Evolutionary conservation across 2,113 vertebrate species (phyloP).

Genomic region (Chaetodon trifascialis): DNA sequence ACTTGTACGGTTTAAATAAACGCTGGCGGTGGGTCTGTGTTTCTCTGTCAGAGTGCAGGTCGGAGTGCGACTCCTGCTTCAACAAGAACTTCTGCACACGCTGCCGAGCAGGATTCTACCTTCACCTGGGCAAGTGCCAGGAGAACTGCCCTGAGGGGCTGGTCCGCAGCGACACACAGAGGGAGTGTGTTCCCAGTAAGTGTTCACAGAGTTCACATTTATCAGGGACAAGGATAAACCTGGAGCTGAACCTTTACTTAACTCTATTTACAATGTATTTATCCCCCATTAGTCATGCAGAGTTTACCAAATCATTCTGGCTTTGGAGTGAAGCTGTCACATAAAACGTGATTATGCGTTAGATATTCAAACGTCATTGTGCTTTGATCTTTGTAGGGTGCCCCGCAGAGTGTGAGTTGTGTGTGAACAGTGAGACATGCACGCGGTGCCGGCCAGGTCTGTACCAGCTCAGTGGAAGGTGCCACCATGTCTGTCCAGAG

Average conservation of each 20-base stretch:
- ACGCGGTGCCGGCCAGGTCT: conserved; percentile 92
- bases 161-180: conserved; percentile 90
- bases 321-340: background rate
- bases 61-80: conserved; percentile 99
- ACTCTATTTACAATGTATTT: background rate
- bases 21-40: conserved; percentile 65
- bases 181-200: conserved; percentile 90
- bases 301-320: background rate
- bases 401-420: conserved; percentile 94
- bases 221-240: background rate
- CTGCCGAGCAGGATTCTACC: conserved; percentile 95
- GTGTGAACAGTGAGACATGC: conserved; percentile 94
- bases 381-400: conserved; percentile 87
- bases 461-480: conserved; percentile 93
- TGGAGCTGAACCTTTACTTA: background rate
- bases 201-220: conserved; percentile 35
- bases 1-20: conserved; percentile 71
- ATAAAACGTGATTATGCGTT: background rate
- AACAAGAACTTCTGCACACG: conserved; percentile 99
- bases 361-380: background rate
- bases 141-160: conserved; percentile 95
- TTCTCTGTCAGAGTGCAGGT: conserved; percentile 94
- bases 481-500: conserved; percentile 93
- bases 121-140: conserved; percentile 96
- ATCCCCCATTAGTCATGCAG: background rate